These are phyloP conservation scores for Nemurella pictetii DNA, from an alignment of 2,888 invertebrate genomes.

Conservation along the genomic window DNA sequence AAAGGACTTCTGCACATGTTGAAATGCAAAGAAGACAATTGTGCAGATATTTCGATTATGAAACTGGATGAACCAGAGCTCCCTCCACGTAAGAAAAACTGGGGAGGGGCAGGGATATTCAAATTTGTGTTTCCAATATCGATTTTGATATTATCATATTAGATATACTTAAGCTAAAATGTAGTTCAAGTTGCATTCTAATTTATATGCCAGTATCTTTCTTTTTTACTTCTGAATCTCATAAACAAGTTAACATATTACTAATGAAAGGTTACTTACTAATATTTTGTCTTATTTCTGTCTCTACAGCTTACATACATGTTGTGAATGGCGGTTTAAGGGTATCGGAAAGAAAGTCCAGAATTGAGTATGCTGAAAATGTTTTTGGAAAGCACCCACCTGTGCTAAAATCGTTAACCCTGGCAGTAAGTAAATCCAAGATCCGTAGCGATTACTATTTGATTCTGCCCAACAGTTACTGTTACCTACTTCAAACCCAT, in stretches of 20 bases:
- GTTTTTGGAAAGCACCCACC: not conserved
- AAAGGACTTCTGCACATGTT: not conserved
- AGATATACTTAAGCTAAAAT: too few relatives aligned
- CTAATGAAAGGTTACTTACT: too few relatives aligned
- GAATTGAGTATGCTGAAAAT: not conserved
- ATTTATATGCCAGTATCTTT: too few relatives aligned
- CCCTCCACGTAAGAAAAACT: not conserved
- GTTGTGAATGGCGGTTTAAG: not conserved
- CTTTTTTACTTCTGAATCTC: too few relatives aligned
- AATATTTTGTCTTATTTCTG: not conserved
- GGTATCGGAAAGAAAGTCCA: not conserved
- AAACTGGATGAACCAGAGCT: not conserved
- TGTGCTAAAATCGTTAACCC: not conserved
- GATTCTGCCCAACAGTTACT: too few relatives aligned
- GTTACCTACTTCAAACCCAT: too few relatives aligned
- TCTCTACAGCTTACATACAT: not conserved
- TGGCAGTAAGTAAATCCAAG: not conserved
- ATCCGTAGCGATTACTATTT: too few relatives aligned
- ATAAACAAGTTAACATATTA: not conserved
- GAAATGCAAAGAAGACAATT: not conserved
- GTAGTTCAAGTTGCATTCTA: too few relatives aligned
- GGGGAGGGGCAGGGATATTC: too few relatives aligned
- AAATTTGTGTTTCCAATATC: too few relatives aligned
- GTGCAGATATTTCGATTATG: not conserved
- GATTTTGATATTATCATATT: too few relatives aligned